These are phyloP conservation scores for Eupleurogrammus muticus DNA, from an alignment of 2,797 vertebrate species.

Conservation along the genomic window DNA sequence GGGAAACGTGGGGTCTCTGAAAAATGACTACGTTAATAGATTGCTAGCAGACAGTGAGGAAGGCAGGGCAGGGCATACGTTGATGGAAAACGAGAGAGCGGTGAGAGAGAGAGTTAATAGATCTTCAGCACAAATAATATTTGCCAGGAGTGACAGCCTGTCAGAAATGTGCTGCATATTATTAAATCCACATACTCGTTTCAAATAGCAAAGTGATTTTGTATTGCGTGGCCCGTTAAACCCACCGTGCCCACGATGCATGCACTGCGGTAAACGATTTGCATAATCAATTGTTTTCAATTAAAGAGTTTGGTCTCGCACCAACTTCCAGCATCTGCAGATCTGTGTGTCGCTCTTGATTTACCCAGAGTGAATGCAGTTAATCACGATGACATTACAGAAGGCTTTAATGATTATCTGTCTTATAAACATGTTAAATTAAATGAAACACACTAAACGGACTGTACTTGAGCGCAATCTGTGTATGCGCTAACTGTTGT, in stretches of 20 bases:
- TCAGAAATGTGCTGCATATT: conserved; percentile 44
- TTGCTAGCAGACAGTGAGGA: conserved; percentile 20
- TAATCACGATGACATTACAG: conserved; percentile 23
- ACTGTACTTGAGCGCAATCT: neutral
- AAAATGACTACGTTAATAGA: conserved; percentile 49
- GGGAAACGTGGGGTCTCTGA: conserved; percentile 22
- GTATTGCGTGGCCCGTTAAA: conserved; percentile 31
- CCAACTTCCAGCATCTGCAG: conserved; percentile 38
- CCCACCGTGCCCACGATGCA: conserved; percentile 34
- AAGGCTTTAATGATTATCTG: conserved; percentile 12
- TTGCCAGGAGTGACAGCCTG: conserved; percentile 50
- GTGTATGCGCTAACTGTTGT: neutral
- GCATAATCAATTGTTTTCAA: conserved; percentile 68
- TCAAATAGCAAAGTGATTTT: conserved; percentile 39
- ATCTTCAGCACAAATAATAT: conserved; percentile 56
- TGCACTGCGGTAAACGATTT: conserved; percentile 41
- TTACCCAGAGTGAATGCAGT: conserved; percentile 19
- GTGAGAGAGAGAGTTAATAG: conserved; percentile 45
- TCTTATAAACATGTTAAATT: conserved; percentile 24
- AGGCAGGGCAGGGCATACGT: conserved; percentile 20
- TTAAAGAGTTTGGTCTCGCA: conserved; percentile 34
- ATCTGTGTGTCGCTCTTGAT: conserved; percentile 39
- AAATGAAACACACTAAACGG: neutral
- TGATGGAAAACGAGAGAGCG: conserved; percentile 40
- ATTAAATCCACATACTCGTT: conserved; percentile 51